Conservation (phyloP, 2,113 vertebrate species). For the Poecilia latipinna region DNA sequence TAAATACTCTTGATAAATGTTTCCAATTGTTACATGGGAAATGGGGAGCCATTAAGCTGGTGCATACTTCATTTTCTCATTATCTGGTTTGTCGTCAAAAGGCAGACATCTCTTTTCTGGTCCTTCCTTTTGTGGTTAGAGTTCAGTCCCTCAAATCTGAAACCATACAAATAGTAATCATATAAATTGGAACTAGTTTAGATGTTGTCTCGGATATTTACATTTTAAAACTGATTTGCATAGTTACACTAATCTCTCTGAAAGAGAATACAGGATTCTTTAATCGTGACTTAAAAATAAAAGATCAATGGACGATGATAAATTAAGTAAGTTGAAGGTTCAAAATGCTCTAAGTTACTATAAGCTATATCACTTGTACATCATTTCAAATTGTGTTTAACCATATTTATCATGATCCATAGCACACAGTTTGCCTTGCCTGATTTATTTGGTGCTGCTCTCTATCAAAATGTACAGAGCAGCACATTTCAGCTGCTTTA, state of each 20-base stretch:
- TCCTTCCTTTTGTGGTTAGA: background rate
- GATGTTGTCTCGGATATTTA: background rate
- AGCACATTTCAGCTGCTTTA: slow-evolving; percentile 47
- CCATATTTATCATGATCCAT: slow-evolving; percentile 24
- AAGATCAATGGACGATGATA: background rate
- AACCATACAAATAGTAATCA: background rate
- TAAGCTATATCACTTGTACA: slow-evolving; percentile 7
- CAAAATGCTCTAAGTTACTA: background rate
- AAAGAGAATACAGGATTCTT: background rate
- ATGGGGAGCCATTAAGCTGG: slow-evolving; percentile 1
- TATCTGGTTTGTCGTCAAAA: slow-evolving; percentile 10
- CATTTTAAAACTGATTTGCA: background rate
- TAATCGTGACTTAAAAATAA: background rate
- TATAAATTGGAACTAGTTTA: background rate
- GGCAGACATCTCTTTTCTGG: background rate
- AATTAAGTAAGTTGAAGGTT: background rate
- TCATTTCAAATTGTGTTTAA: slow-evolving; percentile 17
- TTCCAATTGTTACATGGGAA: slow-evolving; percentile 21
- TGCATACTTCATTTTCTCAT: slow-evolving; percentile 22
- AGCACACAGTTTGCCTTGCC: slow-evolving; percentile 12
- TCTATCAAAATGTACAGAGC: slow-evolving; percentile 41
- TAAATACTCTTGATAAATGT: slow-evolving; percentile 24
- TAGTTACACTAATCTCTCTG: background rate
- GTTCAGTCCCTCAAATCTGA: background rate
- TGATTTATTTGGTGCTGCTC: background rate